Percentiles rank a stretch among this genome's conserved stretches.
phyloP scores from a whole-genome alignment of 2,797 vertebrate genomes.

The Sebastes minor region DNA sequence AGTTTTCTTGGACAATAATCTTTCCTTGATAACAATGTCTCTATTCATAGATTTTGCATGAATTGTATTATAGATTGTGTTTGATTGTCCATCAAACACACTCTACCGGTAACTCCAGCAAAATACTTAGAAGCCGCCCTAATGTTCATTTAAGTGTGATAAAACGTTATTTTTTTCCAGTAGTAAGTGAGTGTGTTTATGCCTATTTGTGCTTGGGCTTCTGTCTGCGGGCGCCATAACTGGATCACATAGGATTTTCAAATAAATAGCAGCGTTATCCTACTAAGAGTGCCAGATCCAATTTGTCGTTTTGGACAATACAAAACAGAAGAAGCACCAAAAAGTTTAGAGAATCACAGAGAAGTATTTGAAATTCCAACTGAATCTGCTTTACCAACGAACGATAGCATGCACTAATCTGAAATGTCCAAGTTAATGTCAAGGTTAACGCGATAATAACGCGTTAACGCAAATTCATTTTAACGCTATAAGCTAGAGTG shows the following conservation, averaged over 20 bases:
- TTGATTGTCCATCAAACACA: slow-evolving; percentile 41
- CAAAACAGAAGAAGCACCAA: slow-evolving; percentile 10
- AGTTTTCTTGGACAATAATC: not conserved
- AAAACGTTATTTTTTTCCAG: slow-evolving; percentile 23
- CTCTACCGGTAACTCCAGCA: slow-evolving; percentile 13
- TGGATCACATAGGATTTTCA: slow-evolving; percentile 30
- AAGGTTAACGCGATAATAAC: too few relatives aligned
- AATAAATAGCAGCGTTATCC: slow-evolving; percentile 46
- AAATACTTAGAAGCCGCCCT: slow-evolving; percentile 35
- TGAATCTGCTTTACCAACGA: slow-evolving; percentile 26
- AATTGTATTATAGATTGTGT: not conserved
- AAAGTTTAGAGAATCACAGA: slow-evolving; percentile 30
- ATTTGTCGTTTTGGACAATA: slow-evolving; percentile 22
- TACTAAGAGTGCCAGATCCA: slow-evolving; percentile 26
- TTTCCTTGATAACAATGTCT: not conserved
- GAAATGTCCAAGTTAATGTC: slow-evolving; percentile 6
- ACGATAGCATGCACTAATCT: slow-evolving; percentile 17
- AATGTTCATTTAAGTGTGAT: slow-evolving; percentile 40
- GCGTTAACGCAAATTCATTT: too few relatives aligned
- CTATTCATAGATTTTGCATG: not conserved
- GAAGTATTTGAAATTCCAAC: slow-evolving; percentile 19
- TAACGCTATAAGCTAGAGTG: too few relatives aligned
- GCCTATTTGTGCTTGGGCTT: slow-evolving; percentile 19
- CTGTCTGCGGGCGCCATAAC: slow-evolving; percentile 26
- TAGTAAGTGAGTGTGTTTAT: slow-evolving; percentile 13